Conservation (phyloP, 2,888 invertebrate genomes). For the Spatulosminthurus flaviceps region DNA sequence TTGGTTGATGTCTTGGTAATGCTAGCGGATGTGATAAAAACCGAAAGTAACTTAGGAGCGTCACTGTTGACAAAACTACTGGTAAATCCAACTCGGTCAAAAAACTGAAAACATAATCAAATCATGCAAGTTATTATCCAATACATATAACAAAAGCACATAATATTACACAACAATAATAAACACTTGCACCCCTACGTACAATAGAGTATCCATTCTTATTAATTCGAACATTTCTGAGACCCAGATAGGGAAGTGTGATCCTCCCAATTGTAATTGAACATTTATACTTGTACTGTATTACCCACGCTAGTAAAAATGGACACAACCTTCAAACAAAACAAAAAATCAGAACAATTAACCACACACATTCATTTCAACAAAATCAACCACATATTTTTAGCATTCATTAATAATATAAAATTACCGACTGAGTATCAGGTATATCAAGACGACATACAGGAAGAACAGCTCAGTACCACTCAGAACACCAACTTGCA, state of each 20-base stretch:
- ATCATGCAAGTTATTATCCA: background rate
- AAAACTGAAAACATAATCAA: conserved; percentile 73
- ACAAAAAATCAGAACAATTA: background rate
- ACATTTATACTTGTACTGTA: conserved; percentile 81
- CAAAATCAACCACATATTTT: background rate
- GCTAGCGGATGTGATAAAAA: conserved; percentile 82
- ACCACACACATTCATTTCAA: background rate
- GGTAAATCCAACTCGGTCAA: conserved; percentile 83
- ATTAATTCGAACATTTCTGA: conserved; percentile 82
- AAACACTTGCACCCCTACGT: conserved; percentile 66
- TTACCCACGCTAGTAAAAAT: conserved; percentile 79
- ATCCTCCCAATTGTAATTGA: conserved; percentile 83
- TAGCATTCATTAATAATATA: background rate
- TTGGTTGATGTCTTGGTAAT: conserved; percentile 73
- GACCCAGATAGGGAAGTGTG: conserved; percentile 79
- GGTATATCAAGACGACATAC: conserved; percentile 48
- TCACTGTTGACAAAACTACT: conserved; percentile 90
- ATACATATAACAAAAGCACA: background rate
- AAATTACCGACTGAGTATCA: conserved; percentile 56
- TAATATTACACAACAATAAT: background rate
- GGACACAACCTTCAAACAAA: conserved; percentile 67
- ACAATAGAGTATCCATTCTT: conserved; percentile 82
- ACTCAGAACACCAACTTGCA: conserved; percentile 31
- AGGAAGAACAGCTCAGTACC: conserved; percentile 49
- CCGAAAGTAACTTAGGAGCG: conserved; percentile 82